phyloP scores from a whole-genome alignment of 2,888 invertebrate species.

The Buathra laborator region DNA sequence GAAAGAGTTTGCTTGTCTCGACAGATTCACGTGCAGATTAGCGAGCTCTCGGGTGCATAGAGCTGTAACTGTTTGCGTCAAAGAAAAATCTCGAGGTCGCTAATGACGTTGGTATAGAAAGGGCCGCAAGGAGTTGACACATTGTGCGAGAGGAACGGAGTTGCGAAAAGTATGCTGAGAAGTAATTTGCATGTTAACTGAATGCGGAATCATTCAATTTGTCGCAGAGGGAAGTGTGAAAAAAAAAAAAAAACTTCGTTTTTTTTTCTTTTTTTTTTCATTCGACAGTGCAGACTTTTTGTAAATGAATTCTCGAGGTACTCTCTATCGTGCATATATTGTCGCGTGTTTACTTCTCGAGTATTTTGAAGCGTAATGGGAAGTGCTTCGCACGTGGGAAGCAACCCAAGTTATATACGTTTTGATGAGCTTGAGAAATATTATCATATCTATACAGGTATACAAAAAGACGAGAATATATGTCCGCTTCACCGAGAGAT shows the following conservation, averaged over 20 bases:
- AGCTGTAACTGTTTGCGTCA: constrained; percentile 22
- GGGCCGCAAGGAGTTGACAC: background rate
- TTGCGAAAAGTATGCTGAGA: background rate
- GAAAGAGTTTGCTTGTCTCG: constrained; percentile 40
- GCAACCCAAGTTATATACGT: constrained; percentile 32
- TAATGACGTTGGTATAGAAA: constrained; percentile 56
- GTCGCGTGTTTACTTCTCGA: constrained; percentile 12
- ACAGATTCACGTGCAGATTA: constrained; percentile 37
- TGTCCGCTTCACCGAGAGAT: constrained; percentile 36
- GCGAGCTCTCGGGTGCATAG: background rate
- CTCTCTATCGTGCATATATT: background rate
- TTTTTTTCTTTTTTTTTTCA: background rate
- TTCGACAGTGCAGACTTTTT: background rate
- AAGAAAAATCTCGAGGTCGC: constrained; percentile 52
- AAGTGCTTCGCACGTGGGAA: constrained; percentile 23
- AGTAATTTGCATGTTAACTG: background rate
- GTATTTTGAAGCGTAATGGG: constrained; percentile 18
- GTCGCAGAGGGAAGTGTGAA: background rate
- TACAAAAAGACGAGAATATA: background rate
- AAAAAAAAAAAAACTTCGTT: background rate
- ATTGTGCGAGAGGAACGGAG: background rate
- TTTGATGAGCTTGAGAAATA: constrained; percentile 37
- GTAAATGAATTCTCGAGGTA: constrained; percentile 16
- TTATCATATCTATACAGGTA: constrained; percentile 17
- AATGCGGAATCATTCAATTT: background rate